Conservation (phyloP, 2,888 invertebrate species). For the Rhimphoctona megacephalus region DNA sequence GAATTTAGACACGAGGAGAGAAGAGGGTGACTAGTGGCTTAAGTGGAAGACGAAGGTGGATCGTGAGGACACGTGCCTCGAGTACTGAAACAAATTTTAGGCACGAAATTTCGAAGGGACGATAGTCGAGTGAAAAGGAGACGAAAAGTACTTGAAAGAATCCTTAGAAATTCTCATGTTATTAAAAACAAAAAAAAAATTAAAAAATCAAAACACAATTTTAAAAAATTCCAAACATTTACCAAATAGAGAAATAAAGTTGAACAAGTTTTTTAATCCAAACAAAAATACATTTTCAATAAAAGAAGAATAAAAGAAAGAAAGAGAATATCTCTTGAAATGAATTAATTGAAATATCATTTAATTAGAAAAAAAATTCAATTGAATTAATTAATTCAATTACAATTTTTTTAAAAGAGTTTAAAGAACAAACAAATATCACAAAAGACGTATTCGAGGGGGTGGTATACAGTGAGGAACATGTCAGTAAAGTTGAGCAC, state of each 20-base stretch:
- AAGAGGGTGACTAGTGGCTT: background rate
- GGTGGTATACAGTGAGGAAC: constrained; percentile 13
- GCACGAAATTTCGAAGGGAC: constrained; percentile 18
- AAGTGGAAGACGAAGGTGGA: constrained; percentile 9
- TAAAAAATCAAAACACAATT: background rate
- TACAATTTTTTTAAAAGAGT: background rate
- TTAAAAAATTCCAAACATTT: background rate
- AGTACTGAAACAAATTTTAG: constrained; percentile 24
- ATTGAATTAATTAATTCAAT: constrained; percentile 9
- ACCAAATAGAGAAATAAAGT: background rate
- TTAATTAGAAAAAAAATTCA: background rate
- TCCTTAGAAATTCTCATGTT: background rate
- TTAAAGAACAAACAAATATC: background rate
- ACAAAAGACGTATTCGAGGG: constrained; percentile 34
- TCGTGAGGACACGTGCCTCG: constrained; percentile 46
- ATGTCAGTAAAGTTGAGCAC: constrained; percentile 42
- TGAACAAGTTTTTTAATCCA: background rate
- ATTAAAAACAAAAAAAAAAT: background rate
- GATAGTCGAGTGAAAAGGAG: constrained; percentile 22
- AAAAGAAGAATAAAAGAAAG: background rate
- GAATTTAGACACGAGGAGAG: background rate
- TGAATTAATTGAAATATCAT: background rate
- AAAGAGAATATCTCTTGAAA: too few species aligned
- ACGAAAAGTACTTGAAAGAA: constrained; percentile 38
- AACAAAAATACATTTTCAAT: background rate